Evolutionary conservation across 2,113 vertebrate genomes (phyloP).

Genomic region (Etia nguti): DNA sequence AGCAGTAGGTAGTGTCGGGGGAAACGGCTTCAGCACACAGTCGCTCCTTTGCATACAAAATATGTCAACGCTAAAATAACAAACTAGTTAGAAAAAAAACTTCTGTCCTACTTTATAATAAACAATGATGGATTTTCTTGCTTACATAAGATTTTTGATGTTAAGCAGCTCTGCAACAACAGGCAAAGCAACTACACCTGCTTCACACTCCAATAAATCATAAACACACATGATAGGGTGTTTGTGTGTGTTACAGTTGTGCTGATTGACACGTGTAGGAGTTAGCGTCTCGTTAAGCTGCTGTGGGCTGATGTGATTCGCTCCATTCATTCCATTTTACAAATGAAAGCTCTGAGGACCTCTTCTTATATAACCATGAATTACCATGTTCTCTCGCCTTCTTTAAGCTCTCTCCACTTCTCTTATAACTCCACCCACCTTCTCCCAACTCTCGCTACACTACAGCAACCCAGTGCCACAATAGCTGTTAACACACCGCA

Average conservation of each 20-base stretch:
- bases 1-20: slow-evolving; percentile 39
- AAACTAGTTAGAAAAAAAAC: slow-evolving; percentile 4
- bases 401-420: not conserved
- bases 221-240: not conserved
- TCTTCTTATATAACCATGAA: slow-evolving; percentile 43
- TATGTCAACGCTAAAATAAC: slow-evolving; percentile 31
- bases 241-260: not conserved
- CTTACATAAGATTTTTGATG: not conserved
- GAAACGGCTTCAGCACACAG: slow-evolving; percentile 14
- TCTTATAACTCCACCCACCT: not conserved
- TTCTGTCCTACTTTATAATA: not conserved
- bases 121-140: not conserved
- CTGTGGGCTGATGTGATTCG: slow-evolving; percentile 10
- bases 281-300: slow-evolving; percentile 5
- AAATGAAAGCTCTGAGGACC: slow-evolving; percentile 50
- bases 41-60: slow-evolving; percentile 35
- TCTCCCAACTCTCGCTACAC: not conserved
- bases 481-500: slow-evolving; percentile 54
- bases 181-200: not conserved
- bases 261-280: slow-evolving; percentile 16
- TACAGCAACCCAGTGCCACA: not conserved
- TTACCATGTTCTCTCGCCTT: slow-evolving; percentile 5
- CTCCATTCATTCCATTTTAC: slow-evolving; percentile 51
- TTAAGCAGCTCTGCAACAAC: not conserved
- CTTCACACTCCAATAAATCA: not conserved